Conservation (phyloP, 1,140 invertebrate genomes). For the Euschistus heros region DNA sequence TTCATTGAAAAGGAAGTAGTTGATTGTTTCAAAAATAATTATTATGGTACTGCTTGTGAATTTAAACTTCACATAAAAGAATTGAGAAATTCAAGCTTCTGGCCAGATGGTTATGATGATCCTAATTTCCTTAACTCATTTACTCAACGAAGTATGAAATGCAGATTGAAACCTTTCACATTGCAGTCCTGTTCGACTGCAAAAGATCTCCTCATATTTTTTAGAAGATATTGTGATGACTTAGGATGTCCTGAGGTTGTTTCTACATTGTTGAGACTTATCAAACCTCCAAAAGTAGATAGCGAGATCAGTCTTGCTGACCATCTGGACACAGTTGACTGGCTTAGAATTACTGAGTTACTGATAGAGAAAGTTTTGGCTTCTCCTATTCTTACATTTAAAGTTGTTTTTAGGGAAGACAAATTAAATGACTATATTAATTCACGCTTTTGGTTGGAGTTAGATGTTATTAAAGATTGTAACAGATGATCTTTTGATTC, state of each 20-base stretch:
- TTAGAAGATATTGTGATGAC: conserved; percentile 21
- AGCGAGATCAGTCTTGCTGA: conserved; percentile 8
- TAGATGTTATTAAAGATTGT: neutral
- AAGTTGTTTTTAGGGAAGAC: neutral
- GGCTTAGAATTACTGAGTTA: conserved; percentile 26
- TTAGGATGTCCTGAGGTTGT: conserved; percentile 13
- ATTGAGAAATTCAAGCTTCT: neutral
- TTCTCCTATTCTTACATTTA: neutral
- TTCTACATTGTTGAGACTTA: conserved; percentile 20
- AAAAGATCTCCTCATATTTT: conserved; percentile 4
- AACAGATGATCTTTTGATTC: neutral
- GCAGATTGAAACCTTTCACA: conserved; percentile 11
- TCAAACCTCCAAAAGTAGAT: conserved; percentile 24
- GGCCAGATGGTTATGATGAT: conserved; percentile 8
- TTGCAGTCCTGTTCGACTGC: neutral
- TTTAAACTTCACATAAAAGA: conserved; percentile 3
- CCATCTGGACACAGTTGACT: conserved; percentile 20
- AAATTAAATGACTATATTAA: neutral
- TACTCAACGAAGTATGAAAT: neutral
- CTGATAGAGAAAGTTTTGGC: conserved; percentile 10
- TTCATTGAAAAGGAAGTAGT: conserved; percentile 17
- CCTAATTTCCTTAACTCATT: neutral
- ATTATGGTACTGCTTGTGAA: conserved; percentile 22
- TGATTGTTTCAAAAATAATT: conserved; percentile 9
- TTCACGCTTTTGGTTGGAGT: neutral